phyloP scores from a whole-genome alignment of 2,888 invertebrate species.

The Netelia fuscicornis region DNA sequence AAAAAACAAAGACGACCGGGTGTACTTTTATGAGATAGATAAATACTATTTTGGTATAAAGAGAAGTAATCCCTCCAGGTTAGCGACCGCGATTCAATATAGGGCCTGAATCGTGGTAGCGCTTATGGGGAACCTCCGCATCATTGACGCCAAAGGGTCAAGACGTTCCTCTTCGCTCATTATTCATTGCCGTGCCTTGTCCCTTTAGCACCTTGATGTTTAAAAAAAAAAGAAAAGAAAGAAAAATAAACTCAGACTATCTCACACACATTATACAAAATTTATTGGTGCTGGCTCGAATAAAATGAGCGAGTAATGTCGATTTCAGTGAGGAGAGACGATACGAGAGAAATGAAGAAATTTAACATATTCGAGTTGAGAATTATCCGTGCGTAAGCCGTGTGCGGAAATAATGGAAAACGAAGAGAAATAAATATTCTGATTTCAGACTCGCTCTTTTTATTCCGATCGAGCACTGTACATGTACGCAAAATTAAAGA shows the following conservation, averaged over 20 bases:
- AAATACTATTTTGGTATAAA: slow-evolving; percentile 82
- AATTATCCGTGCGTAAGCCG: slow-evolving; percentile 30
- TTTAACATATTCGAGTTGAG: not conserved
- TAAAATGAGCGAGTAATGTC: slow-evolving; percentile 38
- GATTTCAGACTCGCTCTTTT: slow-evolving; percentile 45
- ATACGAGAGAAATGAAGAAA: not conserved
- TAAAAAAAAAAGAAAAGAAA: slow-evolving; percentile 40
- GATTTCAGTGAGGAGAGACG: not conserved
- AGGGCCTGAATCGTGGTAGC: slow-evolving; percentile 81
- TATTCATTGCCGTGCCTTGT: slow-evolving; percentile 70
- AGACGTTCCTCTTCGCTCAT: slow-evolving; percentile 71
- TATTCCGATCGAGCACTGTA: slow-evolving; percentile 45
- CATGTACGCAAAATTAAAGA: slow-evolving; percentile 13
- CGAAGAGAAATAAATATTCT: not conserved
- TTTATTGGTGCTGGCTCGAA: slow-evolving; percentile 27
- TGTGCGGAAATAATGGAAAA: slow-evolving; percentile 29
- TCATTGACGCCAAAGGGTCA: slow-evolving; percentile 70
- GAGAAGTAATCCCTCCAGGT: slow-evolving; percentile 74
- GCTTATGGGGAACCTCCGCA: slow-evolving; percentile 59
- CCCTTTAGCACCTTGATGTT: slow-evolving; percentile 71
- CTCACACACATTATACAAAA: slow-evolving; percentile 48
- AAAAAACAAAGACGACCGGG: slow-evolving; percentile 58
- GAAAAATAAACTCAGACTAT: slow-evolving; percentile 43
- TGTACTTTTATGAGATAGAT: slow-evolving; percentile 80
- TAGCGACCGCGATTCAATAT: slow-evolving; percentile 80